These are phyloP conservation scores for Leptodactylus fallax DNA, from an alignment of 2,797 vertebrate species.

Conservation along the genomic window DNA sequence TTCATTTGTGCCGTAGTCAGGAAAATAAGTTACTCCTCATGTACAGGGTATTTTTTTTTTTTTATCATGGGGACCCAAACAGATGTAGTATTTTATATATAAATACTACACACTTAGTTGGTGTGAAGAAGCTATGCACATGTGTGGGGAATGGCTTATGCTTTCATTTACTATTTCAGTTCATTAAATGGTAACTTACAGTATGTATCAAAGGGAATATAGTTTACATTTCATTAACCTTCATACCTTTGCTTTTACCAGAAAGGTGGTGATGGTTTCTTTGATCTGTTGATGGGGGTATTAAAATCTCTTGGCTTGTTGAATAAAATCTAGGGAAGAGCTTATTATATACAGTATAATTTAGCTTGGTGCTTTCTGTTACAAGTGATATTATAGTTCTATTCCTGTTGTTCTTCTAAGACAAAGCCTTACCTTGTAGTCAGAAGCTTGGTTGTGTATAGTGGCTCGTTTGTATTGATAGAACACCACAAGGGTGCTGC, in stretches of 20 bases:
- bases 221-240: conserved; percentile 7
- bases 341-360: neutral
- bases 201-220: neutral
- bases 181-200: neutral
- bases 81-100: too few species aligned
- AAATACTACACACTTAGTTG: too few species aligned
- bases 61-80: too few species aligned
- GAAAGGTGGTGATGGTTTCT: neutral
- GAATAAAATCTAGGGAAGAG: neutral
- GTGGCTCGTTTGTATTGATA: neutral
- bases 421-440: too few species aligned
- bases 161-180: neutral
- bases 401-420: too few species aligned
- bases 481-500: conserved; percentile 23
- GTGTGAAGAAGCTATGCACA: neutral
- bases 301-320: neutral
- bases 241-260: neutral
- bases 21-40: too few species aligned
- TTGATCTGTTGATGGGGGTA: neutral
- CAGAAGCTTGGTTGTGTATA: neutral
- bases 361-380: neutral
- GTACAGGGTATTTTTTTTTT: too few species aligned
- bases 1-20: too few species aligned
- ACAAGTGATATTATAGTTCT: too few species aligned
- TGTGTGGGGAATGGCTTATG: neutral